These are phyloP conservation scores for Petrocephalus microphthalmus DNA, from an alignment of 2,113 vertebrate genomes.

Conservation along the genomic window DNA sequence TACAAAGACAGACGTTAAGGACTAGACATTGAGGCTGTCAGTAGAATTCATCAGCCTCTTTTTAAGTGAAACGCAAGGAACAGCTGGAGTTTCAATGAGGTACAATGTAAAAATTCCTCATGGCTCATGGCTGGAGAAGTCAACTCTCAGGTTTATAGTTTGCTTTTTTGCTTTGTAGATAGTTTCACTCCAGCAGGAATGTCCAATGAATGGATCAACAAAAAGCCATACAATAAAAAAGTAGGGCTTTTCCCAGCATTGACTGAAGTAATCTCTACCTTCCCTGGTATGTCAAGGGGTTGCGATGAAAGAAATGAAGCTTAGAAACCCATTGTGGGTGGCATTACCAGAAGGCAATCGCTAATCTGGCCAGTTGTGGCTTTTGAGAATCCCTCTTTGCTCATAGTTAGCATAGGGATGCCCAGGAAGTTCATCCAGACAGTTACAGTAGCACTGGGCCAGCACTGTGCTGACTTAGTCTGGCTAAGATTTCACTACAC, in stretches of 20 bases:
- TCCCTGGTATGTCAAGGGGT: background rate
- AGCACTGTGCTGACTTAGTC: background rate
- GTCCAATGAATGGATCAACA: background rate
- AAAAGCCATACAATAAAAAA: background rate
- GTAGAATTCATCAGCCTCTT: background rate
- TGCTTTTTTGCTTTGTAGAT: background rate
- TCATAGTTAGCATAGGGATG: background rate
- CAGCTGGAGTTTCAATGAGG: background rate
- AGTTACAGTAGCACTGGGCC: background rate
- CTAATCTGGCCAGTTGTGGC: background rate
- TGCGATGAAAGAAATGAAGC: background rate
- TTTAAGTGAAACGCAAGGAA: background rate
- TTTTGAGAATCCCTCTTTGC: background rate
- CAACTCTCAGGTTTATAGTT: background rate
- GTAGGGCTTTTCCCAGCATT: background rate
- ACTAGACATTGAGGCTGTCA: background rate
- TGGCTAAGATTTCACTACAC: background rate
- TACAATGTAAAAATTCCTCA: background rate
- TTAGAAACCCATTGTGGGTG: background rate
- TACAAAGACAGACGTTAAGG: background rate
- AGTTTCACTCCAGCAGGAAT: background rate
- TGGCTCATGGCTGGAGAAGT: background rate
- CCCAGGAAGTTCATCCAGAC: background rate
- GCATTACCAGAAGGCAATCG: background rate
- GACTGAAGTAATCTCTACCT: background rate